A percentile compares a stretch with the other conserved stretches of the same genome.
Conservation (phyloP, 2,797 vertebrate genomes). For the Sebastes trivittatus region DNA sequence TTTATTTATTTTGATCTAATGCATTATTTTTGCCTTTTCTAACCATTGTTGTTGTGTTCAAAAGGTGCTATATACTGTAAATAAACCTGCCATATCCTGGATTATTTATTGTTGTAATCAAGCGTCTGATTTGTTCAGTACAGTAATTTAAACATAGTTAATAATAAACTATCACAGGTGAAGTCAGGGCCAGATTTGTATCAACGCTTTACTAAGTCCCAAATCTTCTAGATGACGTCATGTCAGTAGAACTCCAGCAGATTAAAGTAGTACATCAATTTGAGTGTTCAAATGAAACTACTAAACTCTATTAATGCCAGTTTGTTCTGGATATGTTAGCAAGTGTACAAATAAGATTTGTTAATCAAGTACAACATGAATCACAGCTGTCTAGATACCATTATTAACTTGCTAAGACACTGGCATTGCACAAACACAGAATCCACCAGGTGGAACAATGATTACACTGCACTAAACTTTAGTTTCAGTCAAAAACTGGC, state of each 20-base stretch:
- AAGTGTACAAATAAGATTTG: not conserved
- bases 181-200: not conserved
- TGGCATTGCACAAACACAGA: not conserved
- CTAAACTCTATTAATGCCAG: not conserved
- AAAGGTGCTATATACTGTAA: not conserved
- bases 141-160: not conserved
- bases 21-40: too few relatives aligned
- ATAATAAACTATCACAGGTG: not conserved
- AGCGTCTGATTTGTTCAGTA: not conserved
- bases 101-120: not conserved
- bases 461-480: not conserved
- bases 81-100: not conserved
- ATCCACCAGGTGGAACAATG: not conserved
- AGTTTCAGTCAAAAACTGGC: not conserved
- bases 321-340: not conserved
- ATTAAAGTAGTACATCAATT: not conserved
- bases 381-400: not conserved
- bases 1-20: too few relatives aligned
- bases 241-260: not conserved
- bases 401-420: not conserved
- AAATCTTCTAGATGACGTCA: not conserved
- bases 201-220: not conserved
- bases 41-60: not conserved
- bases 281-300: not conserved
- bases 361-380: not conserved